Percentiles rank a stretch among this genome's conserved stretches.
phyloP scores from a whole-genome alignment of 2,113 vertebrate species.

The Thunnus maccoyii region DNA sequence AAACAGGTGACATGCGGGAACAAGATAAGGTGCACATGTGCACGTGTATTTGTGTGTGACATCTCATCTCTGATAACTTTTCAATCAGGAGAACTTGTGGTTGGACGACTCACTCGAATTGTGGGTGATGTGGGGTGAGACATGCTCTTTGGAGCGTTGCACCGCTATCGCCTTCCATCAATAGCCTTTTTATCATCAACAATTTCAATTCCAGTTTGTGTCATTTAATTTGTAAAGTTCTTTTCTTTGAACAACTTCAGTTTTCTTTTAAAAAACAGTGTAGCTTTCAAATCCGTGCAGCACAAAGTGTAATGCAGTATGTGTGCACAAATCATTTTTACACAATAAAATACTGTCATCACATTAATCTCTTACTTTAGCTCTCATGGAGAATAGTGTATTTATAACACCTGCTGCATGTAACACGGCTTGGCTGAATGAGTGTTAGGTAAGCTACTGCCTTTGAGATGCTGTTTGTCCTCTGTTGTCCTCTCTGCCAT shows the following conservation, averaged over 20 bases:
- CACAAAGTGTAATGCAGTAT: background rate
- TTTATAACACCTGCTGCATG: background rate
- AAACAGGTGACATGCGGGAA: conserved; percentile 76
- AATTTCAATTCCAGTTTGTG: conserved; percentile 54
- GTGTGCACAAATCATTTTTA: background rate
- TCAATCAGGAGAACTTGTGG: conserved; percentile 67
- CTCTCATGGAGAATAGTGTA: background rate
- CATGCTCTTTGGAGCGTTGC: conserved; percentile 28
- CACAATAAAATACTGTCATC: background rate
- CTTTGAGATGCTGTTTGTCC: background rate
- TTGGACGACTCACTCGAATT: conserved; percentile 58
- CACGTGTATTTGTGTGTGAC: conserved; percentile 64
- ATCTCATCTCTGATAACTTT: conserved; percentile 74
- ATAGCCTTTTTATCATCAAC: conserved; percentile 44
- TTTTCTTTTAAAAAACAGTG: conserved; percentile 16
- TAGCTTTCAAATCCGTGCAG: conserved; percentile 5
- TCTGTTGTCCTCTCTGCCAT: too few relatives aligned
- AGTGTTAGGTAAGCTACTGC: background rate
- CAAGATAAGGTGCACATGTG: conserved; percentile 72
- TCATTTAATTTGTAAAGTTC: conserved; percentile 20
- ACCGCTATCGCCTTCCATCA: conserved; percentile 46
- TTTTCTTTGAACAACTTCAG: conserved; percentile 23
- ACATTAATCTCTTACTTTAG: conserved; percentile 5
- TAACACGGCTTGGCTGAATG: background rate
- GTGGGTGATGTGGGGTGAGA: conserved; percentile 41